Percentiles rank a stretch among this genome's conserved stretches.
Conservation (phyloP, 1,140 invertebrate species). For the Gonioctena quinquepunctata region DNA sequence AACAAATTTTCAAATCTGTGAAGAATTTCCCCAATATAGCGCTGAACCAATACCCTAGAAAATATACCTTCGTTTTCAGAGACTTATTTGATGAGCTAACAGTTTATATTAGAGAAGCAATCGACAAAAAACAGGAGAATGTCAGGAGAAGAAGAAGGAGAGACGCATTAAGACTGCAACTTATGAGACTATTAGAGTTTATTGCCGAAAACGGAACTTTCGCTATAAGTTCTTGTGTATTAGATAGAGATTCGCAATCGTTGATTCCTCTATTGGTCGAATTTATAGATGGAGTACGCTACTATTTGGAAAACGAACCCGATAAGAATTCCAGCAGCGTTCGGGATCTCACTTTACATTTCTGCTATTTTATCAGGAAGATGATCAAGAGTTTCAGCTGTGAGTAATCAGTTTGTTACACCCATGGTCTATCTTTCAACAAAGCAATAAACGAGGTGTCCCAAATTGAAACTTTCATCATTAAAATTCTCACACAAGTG, state of each 20-base stretch:
- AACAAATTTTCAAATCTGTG: no score
- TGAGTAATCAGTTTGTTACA: no score
- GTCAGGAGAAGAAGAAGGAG: constrained; percentile 84
- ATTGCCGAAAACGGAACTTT: constrained; percentile 93
- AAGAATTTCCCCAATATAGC: no score
- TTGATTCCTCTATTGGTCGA: constrained; percentile 89
- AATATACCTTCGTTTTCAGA: constrained; percentile 63
- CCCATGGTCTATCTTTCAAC: no score
- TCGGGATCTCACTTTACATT: constrained; percentile 87
- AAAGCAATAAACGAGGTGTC: no score
- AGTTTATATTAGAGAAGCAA: constrained; percentile 88
- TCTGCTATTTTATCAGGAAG: constrained; percentile 91
- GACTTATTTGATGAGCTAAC: constrained; percentile 96
- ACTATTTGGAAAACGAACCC: constrained; percentile 88
- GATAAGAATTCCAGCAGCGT: constrained; percentile 83
- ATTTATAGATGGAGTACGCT: constrained; percentile 91
- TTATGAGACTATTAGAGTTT: constrained; percentile 88
- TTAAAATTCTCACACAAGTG: no score
- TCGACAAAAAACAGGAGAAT: constrained; percentile 98
- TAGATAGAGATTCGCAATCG: constrained; percentile 81
- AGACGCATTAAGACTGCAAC: constrained; percentile 88
- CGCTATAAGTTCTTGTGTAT: constrained; percentile 77
- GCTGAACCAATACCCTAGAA: no score
- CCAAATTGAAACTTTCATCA: no score
- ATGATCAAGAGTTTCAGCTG: constrained; percentile 90